Conservation (phyloP, 2,888 invertebrate genomes). For the Caenorhabditis drosophilae region DNA sequence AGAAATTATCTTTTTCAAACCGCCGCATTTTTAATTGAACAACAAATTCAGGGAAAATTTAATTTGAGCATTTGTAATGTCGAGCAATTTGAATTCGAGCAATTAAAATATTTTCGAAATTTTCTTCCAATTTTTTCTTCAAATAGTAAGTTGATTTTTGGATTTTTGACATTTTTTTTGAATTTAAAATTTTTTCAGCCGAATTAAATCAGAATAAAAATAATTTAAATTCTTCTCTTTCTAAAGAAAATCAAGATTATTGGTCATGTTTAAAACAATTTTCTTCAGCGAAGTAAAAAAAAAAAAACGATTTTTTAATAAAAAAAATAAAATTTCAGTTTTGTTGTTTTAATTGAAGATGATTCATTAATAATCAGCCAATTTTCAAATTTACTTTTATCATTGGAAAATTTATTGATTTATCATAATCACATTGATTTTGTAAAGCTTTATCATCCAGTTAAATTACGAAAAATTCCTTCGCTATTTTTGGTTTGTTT, state of each 20-base stretch:
- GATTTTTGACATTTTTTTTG: not conserved
- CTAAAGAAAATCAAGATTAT: constrained; percentile 50
- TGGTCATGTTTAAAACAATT: constrained; percentile 49
- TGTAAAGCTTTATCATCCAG: constrained; percentile 56
- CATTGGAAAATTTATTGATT: constrained; percentile 35
- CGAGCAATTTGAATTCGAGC: constrained; percentile 12
- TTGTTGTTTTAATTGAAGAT: constrained; percentile 49
- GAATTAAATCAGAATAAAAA: not conserved
- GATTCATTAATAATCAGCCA: constrained; percentile 41
- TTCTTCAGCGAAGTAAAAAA: constrained; percentile 9
- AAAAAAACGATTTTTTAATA: not conserved
- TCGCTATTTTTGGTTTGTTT: constrained; percentile 31
- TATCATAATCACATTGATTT: constrained; percentile 30
- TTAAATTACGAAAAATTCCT: constrained; percentile 46
- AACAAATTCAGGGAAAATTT: constrained; percentile 4
- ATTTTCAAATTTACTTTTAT: constrained; percentile 28
- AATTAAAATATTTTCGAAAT: constrained; percentile 8
- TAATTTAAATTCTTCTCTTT: constrained; percentile 10
- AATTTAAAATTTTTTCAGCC: not conserved
- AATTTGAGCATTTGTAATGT: constrained; percentile 27
- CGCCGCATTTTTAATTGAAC: constrained; percentile 19
- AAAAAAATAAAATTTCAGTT: constrained; percentile 17
- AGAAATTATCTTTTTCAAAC: constrained; percentile 27
- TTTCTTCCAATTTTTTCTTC: not conserved
- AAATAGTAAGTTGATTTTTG: not conserved